phyloP scores from a whole-genome alignment of 2,797 vertebrate species.

The Mallotus villosus region DNA sequence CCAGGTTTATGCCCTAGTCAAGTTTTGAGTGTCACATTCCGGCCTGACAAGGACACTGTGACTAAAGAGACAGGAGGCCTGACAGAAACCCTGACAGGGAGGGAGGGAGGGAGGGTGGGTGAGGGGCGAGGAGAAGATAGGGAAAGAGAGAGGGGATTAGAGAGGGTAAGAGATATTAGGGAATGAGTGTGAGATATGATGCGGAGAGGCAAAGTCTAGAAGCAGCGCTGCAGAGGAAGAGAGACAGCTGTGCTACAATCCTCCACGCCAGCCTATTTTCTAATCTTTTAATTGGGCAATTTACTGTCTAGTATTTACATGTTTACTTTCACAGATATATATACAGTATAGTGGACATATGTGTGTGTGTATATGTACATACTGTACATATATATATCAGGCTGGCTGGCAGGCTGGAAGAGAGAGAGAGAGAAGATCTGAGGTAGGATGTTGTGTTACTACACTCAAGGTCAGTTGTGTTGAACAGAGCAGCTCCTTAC shows the following conservation, averaged over 20 bases:
- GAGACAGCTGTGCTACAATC: constrained; percentile 15
- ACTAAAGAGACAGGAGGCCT: constrained; percentile 28
- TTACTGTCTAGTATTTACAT: neutral
- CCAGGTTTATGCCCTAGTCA: too few relatives aligned
- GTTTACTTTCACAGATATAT: neutral
- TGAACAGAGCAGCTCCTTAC: neutral
- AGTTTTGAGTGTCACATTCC: neutral
- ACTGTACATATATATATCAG: neutral
- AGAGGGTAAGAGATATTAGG: neutral
- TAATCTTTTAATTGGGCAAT: neutral
- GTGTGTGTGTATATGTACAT: too few relatives aligned
- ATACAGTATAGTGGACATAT: too few relatives aligned
- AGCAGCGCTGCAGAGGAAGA: constrained; percentile 11
- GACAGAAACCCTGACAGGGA: constrained; percentile 10
- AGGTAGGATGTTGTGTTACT: neutral
- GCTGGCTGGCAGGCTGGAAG: too few relatives aligned
- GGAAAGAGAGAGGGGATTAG: neutral
- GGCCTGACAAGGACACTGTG: constrained; percentile 2
- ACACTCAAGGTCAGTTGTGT: neutral
- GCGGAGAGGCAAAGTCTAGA: constrained; percentile 51
- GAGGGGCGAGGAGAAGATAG: neutral
- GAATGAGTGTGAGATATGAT: neutral
- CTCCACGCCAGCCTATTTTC: neutral
- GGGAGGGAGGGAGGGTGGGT: neutral
- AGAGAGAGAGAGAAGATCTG: neutral